Percentiles rank a stretch among this genome's conserved stretches.
Conservation (phyloP, 2,888 invertebrate species). For the Prenolepis imparis region DNA sequence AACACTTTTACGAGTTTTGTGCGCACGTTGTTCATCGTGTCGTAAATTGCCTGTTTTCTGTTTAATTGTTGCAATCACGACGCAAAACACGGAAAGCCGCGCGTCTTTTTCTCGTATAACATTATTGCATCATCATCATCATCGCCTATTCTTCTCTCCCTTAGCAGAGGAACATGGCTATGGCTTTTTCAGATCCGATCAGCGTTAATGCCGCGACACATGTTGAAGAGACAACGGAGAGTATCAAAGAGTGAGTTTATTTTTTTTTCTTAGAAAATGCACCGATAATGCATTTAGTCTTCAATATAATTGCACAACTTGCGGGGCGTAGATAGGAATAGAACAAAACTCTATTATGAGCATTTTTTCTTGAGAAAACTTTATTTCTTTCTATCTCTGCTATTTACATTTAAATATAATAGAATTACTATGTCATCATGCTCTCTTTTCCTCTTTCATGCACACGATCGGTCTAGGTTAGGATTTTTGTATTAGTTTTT, state of each 20-base stretch:
- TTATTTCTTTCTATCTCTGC: not conserved
- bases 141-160: not conserved
- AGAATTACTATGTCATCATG: not conserved
- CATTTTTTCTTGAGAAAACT: not conserved
- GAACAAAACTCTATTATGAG: not conserved
- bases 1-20: not conserved
- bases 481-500: too few relatives aligned
- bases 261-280: not conserved
- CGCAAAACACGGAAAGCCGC: not conserved
- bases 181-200: constrained; percentile 33
- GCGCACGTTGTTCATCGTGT: not conserved
- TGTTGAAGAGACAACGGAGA: not conserved
- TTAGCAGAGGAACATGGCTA: not conserved
- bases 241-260: constrained; percentile 28
- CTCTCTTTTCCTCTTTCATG: not conserved
- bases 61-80: not conserved
- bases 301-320: not conserved
- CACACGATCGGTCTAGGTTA: not conserved
- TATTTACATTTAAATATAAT: not conserved
- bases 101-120: not conserved
- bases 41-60: not conserved
- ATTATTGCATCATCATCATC: not conserved
- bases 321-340: not conserved
- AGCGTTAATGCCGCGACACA: not conserved
- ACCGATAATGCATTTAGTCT: not conserved